phyloP scores from a whole-genome alignment of 2,113 vertebrate species.

The Bostrychus sinensis region DNA sequence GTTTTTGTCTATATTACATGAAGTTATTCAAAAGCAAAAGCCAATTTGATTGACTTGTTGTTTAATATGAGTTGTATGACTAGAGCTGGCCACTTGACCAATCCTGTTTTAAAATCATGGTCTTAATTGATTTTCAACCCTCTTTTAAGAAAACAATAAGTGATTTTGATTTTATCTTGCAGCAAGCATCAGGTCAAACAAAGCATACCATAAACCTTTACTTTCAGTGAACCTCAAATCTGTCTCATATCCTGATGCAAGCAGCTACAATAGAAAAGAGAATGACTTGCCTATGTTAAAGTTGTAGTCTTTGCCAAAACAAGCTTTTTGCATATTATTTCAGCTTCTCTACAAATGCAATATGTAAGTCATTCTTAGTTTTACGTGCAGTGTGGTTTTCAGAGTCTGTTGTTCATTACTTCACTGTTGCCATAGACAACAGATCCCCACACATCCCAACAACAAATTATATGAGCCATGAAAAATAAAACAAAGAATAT shows the following conservation, averaged over 20 bases:
- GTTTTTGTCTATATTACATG: not conserved
- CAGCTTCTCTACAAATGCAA: not conserved
- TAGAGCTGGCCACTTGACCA: too few relatives aligned
- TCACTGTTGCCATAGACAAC: slow-evolving; percentile 34
- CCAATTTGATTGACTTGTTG: not conserved
- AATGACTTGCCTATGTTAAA: slow-evolving; percentile 13
- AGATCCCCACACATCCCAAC: slow-evolving; percentile 28
- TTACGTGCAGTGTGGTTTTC: slow-evolving; percentile 27
- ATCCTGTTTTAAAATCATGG: too few relatives aligned
- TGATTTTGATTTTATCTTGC: not conserved
- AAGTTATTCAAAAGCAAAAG: not conserved
- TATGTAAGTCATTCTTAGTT: slow-evolving; percentile 10
- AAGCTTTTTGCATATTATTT: not conserved
- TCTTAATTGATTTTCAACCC: too few relatives aligned
- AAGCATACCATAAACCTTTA: not conserved
- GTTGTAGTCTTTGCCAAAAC: not conserved
- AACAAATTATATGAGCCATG: slow-evolving; percentile 13
- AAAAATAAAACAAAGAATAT: slow-evolving; percentile 20
- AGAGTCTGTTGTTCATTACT: slow-evolving; percentile 49
- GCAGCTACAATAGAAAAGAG: not conserved
- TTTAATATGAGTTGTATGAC: not conserved
- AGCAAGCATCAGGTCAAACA: not conserved
- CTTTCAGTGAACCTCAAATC: not conserved
- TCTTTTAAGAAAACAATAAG: too few relatives aligned
- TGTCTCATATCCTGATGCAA: not conserved